Base-by-base conservation (phyloP, 2,797 vertebrate species). In the Cheirogaleus major region DNA sequence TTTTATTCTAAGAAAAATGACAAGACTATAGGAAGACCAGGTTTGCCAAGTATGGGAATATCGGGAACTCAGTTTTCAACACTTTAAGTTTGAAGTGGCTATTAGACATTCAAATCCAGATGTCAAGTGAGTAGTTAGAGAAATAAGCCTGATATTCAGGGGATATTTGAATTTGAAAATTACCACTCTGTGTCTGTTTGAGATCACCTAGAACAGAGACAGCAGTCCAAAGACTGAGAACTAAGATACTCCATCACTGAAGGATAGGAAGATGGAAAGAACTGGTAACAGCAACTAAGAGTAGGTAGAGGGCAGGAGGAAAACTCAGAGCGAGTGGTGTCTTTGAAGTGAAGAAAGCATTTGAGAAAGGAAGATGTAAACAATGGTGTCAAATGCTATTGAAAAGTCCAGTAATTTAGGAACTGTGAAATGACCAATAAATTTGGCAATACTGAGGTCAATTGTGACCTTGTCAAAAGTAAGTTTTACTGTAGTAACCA, bases 1-100 rank as follows among this genome's bases (percentile, higher is more conserved):
- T 91, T 96, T 48, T 88, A 41, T 84, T 84, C 61, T 67, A 11
- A 89, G 27, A 94, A 27, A 95, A 87, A 79, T 89, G 65, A 75
- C 13, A 79, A 76, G 15, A 45, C 17, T 27, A 50, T 72, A 55
- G 50, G 38, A 84, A 80, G 38, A 94, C 76, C 15, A 80, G 48
- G 3, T 75, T 83, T 84, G 30, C 41, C 23, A 80, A 95, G 32
- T 59, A 30, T 38, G 14, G 13, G 6, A 35, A 63, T 38, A 70
- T 12, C 30, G 45, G 38, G 45, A 79, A 48, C 45, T 90, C 8
- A 27, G 10, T 63, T 97, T 95, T 94, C 41, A 91, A 57, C 18
- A 61, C 73, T 22, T 70, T 88, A 86, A 61, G 14, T 80, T 89
- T 93, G 61, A 94, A 94, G 89, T 78, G 30, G 12, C 65, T 94